A percentile compares a stretch with the other conserved stretches of the same genome.
Evolutionary conservation across 2,888 invertebrate genomes (phyloP).

Genomic region (Cecidostiba fungosa): DNA sequence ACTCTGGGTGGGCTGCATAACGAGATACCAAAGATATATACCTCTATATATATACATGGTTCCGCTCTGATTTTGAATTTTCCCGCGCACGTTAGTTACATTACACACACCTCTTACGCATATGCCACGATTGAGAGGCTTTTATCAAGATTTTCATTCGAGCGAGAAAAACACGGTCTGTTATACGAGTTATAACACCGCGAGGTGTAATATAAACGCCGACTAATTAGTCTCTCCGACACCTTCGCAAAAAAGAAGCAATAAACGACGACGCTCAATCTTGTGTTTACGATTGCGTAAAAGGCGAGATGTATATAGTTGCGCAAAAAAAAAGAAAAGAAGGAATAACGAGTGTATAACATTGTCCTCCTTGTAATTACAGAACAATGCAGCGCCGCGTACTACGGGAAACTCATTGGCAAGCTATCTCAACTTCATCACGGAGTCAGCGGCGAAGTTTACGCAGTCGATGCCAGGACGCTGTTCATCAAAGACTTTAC

Average conservation of each 20-base stretch:
- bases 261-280: background rate
- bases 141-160: background rate
- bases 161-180: background rate
- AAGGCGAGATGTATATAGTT: background rate
- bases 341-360: background rate
- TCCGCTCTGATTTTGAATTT: background rate
- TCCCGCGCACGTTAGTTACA: no score
- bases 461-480: slow-evolving; percentile 93
- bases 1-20: slow-evolving; percentile 7
- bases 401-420: slow-evolving; percentile 90
- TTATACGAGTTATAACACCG: background rate
- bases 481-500: slow-evolving; percentile 93
- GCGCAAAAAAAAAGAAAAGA: slow-evolving; percentile 16
- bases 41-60: background rate
- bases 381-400: slow-evolving; percentile 81
- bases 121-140: background rate
- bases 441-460: slow-evolving; percentile 92
- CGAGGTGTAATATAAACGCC: no score
- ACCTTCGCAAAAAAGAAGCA: background rate
- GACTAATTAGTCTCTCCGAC: background rate
- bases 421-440: slow-evolving; percentile 90
- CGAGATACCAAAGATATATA: background rate
- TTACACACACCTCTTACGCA: background rate
- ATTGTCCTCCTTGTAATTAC: slow-evolving; percentile 62
- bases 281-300: slow-evolving; percentile 8